Base-by-base conservation (phyloP, 2,797 vertebrate species). In the Acrossocheilus fasciatus region DNA sequence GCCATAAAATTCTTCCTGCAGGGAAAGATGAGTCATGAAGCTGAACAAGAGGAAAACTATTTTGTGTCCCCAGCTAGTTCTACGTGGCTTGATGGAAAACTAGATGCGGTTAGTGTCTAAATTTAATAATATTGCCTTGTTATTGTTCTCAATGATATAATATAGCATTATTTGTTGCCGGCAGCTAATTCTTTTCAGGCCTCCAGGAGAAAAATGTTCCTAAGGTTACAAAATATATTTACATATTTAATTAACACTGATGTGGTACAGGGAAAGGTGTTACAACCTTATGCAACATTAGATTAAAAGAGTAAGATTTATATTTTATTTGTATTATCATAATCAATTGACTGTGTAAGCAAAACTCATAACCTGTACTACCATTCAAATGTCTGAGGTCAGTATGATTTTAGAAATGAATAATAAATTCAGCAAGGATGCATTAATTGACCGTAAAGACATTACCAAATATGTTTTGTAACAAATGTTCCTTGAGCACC, bases 71-170 rank as follows among this genome's bases (percentile, higher is more conserved):
- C 87, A 36, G 76, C 83, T 82, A 92, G 93, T 66, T 64, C 84
- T 52, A 96, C 96, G 36, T 98, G 97, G 97, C 87, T 96, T 83
- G 95, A 95, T 52, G 92, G 90, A 85, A 96, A 93, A 90, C 89
- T 52, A 43, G 88, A 95, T 82, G 91, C 90, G 92, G 96, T 97
- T 84, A 93, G 93, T 95, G 84, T 74, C 86, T 83, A 68, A 82
- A 76, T 75, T 6, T 15, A 47, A 14, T n/a, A 23, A 43, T 26
- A 43, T 79, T 36, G 57, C 54, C 8, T 26, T 45, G 34, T 41
- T 41, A 17, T 78, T 41, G 12, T 78, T 59, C 20, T n/a, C 6
- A 23, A 14, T n/a, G 23, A 5, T 54, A 15, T 36, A 36, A 77
- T 57, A 57, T 39, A 54, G 11, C 52, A n/a, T 57, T 12, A 59